phyloP scores from a whole-genome alignment of 2,888 invertebrate genomes.

The Drosophila histrio region DNA sequence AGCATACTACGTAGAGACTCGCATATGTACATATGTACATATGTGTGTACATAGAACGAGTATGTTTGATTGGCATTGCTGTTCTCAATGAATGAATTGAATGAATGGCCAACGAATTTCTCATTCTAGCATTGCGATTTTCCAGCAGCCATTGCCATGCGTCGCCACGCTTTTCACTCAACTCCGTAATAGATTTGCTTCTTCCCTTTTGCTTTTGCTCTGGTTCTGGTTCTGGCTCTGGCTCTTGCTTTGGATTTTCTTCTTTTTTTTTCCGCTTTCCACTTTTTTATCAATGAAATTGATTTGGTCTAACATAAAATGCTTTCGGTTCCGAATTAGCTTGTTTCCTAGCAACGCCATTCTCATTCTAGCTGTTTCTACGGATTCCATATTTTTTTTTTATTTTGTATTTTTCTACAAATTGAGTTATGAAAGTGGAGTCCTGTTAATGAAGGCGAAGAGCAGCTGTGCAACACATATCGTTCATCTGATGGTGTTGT shows the following conservation, averaged over 20 bases:
- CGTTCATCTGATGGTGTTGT: not conserved
- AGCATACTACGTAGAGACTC: constrained; percentile 4
- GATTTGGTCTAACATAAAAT: constrained; percentile 58
- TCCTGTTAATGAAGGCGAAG: constrained; percentile 44
- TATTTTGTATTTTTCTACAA: constrained; percentile 23
- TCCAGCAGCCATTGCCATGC: constrained; percentile 13
- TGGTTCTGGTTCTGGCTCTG: not conserved
- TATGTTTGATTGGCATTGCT: constrained; percentile 42
- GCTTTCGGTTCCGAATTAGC: constrained; percentile 44
- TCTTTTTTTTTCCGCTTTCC: constrained; percentile 8
- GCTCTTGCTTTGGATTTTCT: not conserved
- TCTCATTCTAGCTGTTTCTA: not conserved
- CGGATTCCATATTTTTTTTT: not conserved
- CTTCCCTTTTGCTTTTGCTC: not conserved
- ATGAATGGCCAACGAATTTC: constrained; percentile 63
- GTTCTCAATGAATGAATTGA: constrained; percentile 60
- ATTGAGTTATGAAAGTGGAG: constrained; percentile 56
- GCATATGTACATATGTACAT: not conserved
- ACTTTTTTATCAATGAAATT: constrained; percentile 60
- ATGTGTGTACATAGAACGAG: constrained; percentile 3
- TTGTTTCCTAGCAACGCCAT: constrained; percentile 31
- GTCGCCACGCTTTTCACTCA: constrained; percentile 19
- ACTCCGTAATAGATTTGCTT: constrained; percentile 8
- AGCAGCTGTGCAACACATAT: not conserved
- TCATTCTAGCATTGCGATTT: constrained; percentile 21